These are phyloP conservation scores for Torymus aiolomorphi DNA, from an alignment of 2,888 invertebrate genomes.

Conservation along the genomic window DNA sequence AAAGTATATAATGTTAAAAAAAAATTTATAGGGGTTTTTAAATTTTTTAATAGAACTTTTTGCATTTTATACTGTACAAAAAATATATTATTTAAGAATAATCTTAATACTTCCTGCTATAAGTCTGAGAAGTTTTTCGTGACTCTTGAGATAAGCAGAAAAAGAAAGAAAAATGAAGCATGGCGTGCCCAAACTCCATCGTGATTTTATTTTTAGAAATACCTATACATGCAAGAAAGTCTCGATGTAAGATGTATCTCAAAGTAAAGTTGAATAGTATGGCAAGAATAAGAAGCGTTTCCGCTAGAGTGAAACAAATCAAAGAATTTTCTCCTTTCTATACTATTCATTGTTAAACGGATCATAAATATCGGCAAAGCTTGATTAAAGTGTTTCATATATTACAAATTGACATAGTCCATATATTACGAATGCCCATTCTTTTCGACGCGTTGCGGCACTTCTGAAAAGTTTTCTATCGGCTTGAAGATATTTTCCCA, in stretches of 20 bases:
- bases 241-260: slow-evolving; percentile 10
- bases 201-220: slow-evolving; percentile 29
- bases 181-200: neutral
- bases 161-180: slow-evolving; percentile 20
- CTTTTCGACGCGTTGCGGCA: slow-evolving; percentile 11
- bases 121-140: slow-evolving; percentile 21
- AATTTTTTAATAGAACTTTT: neutral
- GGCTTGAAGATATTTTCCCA: slow-evolving; percentile 33
- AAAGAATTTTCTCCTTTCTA: slow-evolving; percentile 3
- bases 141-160: slow-evolving; percentile 24
- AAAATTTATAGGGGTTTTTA: neutral
- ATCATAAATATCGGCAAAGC: slow-evolving; percentile 34
- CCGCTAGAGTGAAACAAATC: slow-evolving; percentile 9
- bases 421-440: slow-evolving; percentile 31
- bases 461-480: slow-evolving; percentile 32
- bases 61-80: neutral
- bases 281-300: neutral
- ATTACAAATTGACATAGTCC: slow-evolving; percentile 36
- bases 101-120: slow-evolving; percentile 4
- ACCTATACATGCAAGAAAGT: neutral
- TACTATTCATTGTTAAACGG: slow-evolving; percentile 5
- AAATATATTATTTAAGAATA: slow-evolving; percentile 14
- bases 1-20: neutral
- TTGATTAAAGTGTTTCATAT: slow-evolving; percentile 42
- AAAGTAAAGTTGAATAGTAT: neutral